Evolutionary conservation across 2,888 invertebrate species (phyloP).

Genomic region (Drosophila aldrichi): DNA sequence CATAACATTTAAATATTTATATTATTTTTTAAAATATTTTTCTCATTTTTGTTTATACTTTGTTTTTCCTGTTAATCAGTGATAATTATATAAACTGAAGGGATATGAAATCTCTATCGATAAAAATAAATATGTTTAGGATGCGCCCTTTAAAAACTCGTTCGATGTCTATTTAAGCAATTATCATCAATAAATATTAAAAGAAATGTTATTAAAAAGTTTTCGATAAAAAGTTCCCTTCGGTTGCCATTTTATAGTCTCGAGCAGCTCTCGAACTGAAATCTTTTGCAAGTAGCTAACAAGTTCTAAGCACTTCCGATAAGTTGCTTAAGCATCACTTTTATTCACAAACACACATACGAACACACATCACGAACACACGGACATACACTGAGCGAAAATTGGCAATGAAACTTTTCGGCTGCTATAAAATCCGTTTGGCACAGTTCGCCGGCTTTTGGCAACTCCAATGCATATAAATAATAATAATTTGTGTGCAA

Average conservation of each 20-base stretch:
- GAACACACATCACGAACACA: not conserved
- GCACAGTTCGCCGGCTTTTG: conserved; percentile 64
- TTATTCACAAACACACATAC: conserved; percentile 6
- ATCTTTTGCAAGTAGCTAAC: conserved; percentile 58
- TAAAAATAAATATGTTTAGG: too few relatives aligned
- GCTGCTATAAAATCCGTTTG: conserved; percentile 73
- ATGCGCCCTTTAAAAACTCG: not conserved
- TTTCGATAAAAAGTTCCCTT: conserved; percentile 17
- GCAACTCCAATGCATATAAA: conserved; percentile 60
- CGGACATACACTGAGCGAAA: conserved; percentile 24
- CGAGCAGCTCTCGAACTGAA: conserved; percentile 30
- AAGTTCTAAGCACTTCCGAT: conserved; percentile 68
- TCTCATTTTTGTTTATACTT: too few relatives aligned
- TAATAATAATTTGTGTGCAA: conserved; percentile 73
- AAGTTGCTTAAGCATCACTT: conserved; percentile 47
- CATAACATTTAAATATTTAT: too few relatives aligned
- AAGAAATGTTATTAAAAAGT: conserved; percentile 43
- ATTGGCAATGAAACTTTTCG: conserved; percentile 77
- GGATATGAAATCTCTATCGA: too few relatives aligned
- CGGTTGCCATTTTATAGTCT: conserved; percentile 22
- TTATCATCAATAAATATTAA: conserved; percentile 16
- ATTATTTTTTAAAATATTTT: too few relatives aligned
- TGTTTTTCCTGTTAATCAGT: too few relatives aligned
- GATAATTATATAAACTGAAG: too few relatives aligned
- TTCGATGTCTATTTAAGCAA: not conserved